A percentile compares a stretch with the other conserved stretches of the same genome.
These are phyloP conservation scores for Heliconius hermathena DNA, from an alignment of 1,140 invertebrate genomes.

Conservation along the genomic window DNA sequence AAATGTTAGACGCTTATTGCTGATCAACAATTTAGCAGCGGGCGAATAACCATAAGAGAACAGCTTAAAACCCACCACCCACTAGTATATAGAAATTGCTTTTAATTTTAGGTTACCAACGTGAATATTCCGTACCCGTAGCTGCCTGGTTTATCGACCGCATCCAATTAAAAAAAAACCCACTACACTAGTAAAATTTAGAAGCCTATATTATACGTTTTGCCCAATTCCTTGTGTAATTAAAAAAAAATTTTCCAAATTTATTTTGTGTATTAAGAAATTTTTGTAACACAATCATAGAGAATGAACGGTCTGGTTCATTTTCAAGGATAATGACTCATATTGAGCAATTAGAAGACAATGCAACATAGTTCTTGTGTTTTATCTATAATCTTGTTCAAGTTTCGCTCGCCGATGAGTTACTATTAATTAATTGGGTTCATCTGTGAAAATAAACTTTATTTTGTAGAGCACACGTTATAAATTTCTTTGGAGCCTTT, in stretches of 20 bases:
- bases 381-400: conserved; percentile 48
- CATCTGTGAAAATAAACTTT: background rate
- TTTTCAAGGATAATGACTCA: conserved; percentile 62
- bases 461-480: background rate
- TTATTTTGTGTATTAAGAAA: conserved; percentile 45
- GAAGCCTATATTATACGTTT: conserved; percentile 21
- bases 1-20: conserved; percentile 24
- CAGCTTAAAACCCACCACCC: background rate
- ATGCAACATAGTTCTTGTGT: conserved; percentile 50
- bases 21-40: background rate
- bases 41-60: background rate
- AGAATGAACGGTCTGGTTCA: conserved; percentile 64
- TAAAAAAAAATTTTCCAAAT: conserved; percentile 33
- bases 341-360: conserved; percentile 54
- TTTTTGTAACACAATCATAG: conserved; percentile 43
- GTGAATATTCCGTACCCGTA: conserved; percentile 25
- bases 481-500: background rate
- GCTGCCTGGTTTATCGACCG: conserved; percentile 42
- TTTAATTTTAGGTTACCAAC: conserved; percentile 21
- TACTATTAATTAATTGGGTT: conserved; percentile 16
- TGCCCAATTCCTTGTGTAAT: conserved; percentile 30
- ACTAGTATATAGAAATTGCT: conserved; percentile 8
- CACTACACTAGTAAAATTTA: conserved; percentile 17
- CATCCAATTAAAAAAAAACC: conserved; percentile 37
- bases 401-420: conserved; percentile 26